Percentiles rank a stretch among this genome's conserved stretches.
phyloP scores from a whole-genome alignment of 1,140 invertebrate species.

The Manduca sexta region DNA sequence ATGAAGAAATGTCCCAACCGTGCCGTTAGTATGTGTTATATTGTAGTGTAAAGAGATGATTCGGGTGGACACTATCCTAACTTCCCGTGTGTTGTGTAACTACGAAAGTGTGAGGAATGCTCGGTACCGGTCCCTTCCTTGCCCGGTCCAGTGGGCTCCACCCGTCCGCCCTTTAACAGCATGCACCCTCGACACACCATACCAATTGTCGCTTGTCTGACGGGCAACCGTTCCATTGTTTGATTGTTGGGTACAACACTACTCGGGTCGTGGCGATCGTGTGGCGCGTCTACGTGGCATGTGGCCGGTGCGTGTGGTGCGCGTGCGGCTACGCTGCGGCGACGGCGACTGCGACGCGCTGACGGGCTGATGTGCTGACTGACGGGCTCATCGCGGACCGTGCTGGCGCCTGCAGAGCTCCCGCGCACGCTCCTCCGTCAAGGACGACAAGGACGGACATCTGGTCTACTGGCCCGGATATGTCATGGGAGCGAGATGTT shows the following conservation, averaged over 20 bases:
- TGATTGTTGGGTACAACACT: conserved; percentile 84
- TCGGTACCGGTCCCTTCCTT: conserved; percentile 17
- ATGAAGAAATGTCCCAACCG: conserved; percentile 1
- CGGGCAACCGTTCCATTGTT: conserved; percentile 87
- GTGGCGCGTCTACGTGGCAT: conserved; percentile 64
- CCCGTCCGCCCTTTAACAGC: conserved; percentile 59
- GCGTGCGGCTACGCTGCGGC: conserved; percentile 29
- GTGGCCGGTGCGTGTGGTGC: conserved; percentile 36
- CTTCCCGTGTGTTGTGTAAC: conserved; percentile 1
- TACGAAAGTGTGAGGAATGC: conserved; percentile 3
- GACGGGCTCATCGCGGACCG: conserved; percentile 29
- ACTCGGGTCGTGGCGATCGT: conserved; percentile 75
- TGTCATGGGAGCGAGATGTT: conserved; percentile 99
- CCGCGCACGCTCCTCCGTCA: conserved; percentile 86
- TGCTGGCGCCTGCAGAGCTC: conserved; percentile 79
- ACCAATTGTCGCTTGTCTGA: conserved; percentile 79
- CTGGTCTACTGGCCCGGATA: conserved; percentile 99
- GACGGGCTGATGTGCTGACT: conserved; percentile 32
- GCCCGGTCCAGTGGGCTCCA: conserved; percentile 30
- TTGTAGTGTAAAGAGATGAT: conserved; percentile 7
- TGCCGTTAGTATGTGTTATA: conserved; percentile 1
- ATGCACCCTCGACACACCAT: conserved; percentile 63
- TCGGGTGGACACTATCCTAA: conserved; percentile 29
- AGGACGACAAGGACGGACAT: conserved; percentile 99
- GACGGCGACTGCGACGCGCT: conserved; percentile 29